phyloP scores from a whole-genome alignment of 2,888 invertebrate species.

The Girardia tigrina region DNA sequence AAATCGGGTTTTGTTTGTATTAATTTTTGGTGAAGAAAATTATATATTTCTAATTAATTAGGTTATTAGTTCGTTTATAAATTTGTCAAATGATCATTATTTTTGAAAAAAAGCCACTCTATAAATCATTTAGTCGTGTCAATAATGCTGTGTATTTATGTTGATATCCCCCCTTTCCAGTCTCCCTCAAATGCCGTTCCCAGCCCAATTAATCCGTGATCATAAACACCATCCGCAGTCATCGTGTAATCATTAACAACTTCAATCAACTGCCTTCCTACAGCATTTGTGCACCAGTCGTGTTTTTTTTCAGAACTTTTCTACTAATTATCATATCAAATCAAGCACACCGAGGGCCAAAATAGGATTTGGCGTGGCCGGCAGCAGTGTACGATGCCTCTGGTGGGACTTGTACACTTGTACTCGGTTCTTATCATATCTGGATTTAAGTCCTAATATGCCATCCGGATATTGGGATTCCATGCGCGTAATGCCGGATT shows the following conservation, averaged over 20 bases:
- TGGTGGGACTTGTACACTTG: conserved; percentile 15
- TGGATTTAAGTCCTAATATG: neutral
- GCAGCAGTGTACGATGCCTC: neutral
- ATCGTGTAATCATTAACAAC: conserved; percentile 17
- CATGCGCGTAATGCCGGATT: conserved; percentile 12
- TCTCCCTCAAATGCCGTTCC: neutral
- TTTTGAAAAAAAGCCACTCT: neutral
- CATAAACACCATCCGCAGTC: conserved; percentile 5
- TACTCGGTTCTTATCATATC: conserved; percentile 4
- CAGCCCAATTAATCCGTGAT: conserved; percentile 12
- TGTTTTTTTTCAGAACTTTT: neutral
- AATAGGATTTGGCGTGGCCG: conserved; percentile 12
- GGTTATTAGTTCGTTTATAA: neutral
- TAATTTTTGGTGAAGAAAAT: no score
- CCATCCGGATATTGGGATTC: conserved; percentile 13
- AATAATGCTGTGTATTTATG: conserved; percentile 18
- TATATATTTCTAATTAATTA: neutral
- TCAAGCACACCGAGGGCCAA: conserved; percentile 4
- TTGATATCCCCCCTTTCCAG: conserved; percentile 3
- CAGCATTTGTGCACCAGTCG: neutral
- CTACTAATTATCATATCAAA: conserved; percentile 1
- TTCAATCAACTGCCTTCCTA: neutral
- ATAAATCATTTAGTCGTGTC: conserved; percentile 17
- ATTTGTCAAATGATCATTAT: conserved; percentile 18
- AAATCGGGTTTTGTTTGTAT: no score